Evolutionary conservation across 2,888 invertebrate genomes (phyloP).

Genomic region (Parapristionchus giblindavisi): DNA sequence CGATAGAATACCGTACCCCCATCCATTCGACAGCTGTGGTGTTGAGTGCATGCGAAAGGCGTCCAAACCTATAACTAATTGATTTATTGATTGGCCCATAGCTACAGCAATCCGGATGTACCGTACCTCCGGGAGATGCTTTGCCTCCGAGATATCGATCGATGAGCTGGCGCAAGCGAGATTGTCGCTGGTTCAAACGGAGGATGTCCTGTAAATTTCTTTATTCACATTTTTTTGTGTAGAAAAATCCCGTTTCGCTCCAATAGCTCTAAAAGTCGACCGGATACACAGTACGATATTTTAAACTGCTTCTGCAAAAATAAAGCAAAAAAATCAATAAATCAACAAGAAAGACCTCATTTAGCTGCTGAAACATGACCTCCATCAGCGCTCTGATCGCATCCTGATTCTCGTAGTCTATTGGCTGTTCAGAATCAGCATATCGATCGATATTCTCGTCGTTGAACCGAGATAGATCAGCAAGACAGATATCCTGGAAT

Average conservation of each 20-base stretch:
- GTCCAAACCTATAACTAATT: conserved; percentile 1
- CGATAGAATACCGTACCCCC: no score
- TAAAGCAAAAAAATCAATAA: no score
- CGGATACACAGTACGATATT: no score
- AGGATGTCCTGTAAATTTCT: not conserved
- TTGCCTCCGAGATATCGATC: conserved; percentile 31
- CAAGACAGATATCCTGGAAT: conserved; percentile 13
- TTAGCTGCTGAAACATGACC: conserved; percentile 35
- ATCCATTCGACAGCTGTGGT: no score
- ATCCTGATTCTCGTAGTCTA: conserved; percentile 33
- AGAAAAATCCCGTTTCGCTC: no score
- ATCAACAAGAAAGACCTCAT: conserved; percentile 30
- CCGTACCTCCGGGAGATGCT: conserved; percentile 36
- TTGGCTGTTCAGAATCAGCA: conserved; percentile 7
- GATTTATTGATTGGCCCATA: no score
- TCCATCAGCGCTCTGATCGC: conserved; percentile 33
- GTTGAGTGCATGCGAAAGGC: not conserved
- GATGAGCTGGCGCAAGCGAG: conserved; percentile 9
- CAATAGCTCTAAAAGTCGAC: no score
- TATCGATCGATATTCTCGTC: conserved; percentile 26
- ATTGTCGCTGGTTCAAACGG: conserved; percentile 28
- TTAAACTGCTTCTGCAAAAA: no score
- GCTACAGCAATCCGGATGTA: not conserved
- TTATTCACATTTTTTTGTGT: no score
- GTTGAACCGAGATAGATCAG: not conserved